Conservation (phyloP, 2,113 vertebrate genomes). For the Bubo blakistoni region DNA sequence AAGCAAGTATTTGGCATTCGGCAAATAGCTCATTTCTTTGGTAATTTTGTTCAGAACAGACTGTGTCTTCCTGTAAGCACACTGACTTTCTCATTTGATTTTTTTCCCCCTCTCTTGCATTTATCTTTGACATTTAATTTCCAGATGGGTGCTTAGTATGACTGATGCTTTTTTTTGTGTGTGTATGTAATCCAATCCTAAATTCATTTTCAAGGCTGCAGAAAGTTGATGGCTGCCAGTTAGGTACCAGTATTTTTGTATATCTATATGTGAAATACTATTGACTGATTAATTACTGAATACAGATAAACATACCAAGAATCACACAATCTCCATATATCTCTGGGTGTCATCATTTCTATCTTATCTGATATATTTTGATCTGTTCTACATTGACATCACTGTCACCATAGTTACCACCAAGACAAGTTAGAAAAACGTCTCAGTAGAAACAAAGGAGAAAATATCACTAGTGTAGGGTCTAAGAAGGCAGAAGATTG, state of each 20-base stretch:
- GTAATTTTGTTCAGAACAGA: conserved; percentile 59
- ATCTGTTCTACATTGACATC: not conserved
- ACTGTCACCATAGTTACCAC: conserved; percentile 52
- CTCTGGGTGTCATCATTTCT: not conserved
- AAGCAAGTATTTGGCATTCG: conserved; percentile 29
- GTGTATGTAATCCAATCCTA: conserved; percentile 39
- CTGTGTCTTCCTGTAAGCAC: conserved; percentile 61
- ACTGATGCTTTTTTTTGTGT: conserved; percentile 25
- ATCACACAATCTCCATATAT: not conserved
- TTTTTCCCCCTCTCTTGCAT: conserved; percentile 26
- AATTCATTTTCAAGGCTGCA: conserved; percentile 44
- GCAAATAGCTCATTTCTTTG: conserved; percentile 49
- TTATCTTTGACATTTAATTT: conserved; percentile 75
- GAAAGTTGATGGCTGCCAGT: not conserved
- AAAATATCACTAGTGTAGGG: not conserved
- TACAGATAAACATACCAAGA: not conserved
- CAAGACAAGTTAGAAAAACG: not conserved
- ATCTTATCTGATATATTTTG: not conserved
- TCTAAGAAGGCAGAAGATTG: not conserved
- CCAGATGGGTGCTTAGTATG: conserved; percentile 68
- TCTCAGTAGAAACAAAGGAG: conserved; percentile 28
- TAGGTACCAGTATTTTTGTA: not conserved
- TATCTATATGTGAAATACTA: not conserved
- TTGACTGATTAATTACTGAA: conserved; percentile 8
- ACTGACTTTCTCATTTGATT: conserved; percentile 51